Evolutionary conservation across 2,888 invertebrate genomes (phyloP), one percentile per base, ranked within the genome.

Genomic region (Hyppa rectilinea): DNA sequence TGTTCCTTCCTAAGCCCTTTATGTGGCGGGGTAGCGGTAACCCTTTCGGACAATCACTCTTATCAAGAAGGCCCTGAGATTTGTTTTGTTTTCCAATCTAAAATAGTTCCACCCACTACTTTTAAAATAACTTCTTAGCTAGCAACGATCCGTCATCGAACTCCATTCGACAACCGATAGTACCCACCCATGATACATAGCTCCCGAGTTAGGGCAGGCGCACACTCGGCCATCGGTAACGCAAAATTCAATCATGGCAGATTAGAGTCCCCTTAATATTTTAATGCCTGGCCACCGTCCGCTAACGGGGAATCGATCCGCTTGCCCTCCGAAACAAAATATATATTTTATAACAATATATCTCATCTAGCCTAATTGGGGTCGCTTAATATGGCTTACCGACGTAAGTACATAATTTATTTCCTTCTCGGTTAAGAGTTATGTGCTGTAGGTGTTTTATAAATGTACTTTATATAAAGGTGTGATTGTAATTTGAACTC

Each of bases 351-450:
- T 90, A 89, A 88, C 90, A 89, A 91, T 95, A 94, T 93, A 95
- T 94, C 93, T 94, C 93, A 92, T 93, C 89, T 92, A 89, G 90
- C 91, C 94, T 96, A 96, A 95, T 96, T 96, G 95, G 95, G 95
- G 95, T 94, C 95, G 94, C 93, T 93, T 95, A 94, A 94, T 95
- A 95, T 94, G 94, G 95, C 95, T 95, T 95, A 95, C 93, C 92
- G 92, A 92, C 92, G 94, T 95, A 95, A 95, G 95, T 95, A 92
- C 90, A 93, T 95, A 92, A 95, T 95, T 95, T 95, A 95, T 95
- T 92, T 93, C 92, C 90, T 90, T 91, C 90, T 87, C 90, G 76
- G 85, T 89, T 86, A 89, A 91, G 91, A 92, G 89, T 90, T 88
- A 91, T 90, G 90, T 85, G 77, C 79, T 78, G 84, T 88, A 80